phyloP scores from a whole-genome alignment of 1,140 invertebrate species.

The Brachionus angularis region DNA sequence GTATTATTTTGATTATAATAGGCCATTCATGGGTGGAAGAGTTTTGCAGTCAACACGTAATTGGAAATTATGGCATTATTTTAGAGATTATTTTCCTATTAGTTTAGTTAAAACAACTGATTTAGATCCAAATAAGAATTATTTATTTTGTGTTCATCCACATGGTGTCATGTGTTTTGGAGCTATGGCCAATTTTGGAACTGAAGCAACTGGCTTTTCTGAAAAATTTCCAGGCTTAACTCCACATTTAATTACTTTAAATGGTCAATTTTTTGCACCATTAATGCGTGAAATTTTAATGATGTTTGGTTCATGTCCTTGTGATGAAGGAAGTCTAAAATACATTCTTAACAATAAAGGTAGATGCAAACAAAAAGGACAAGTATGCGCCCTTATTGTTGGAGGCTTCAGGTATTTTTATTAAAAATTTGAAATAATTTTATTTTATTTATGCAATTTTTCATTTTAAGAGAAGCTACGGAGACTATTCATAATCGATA shows the following conservation, averaged over 20 bases:
- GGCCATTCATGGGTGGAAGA: constrained; percentile 64
- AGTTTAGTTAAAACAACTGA: constrained; percentile 75
- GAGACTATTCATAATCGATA: constrained; percentile 54
- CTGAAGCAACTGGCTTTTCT: constrained; percentile 69
- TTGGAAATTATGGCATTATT: constrained; percentile 68
- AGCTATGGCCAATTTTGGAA: constrained; percentile 71
- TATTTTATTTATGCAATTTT: too few relatives aligned
- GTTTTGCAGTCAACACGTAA: constrained; percentile 65
- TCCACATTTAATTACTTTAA: constrained; percentile 69
- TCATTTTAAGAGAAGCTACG: constrained; percentile 50
- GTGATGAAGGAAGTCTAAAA: constrained; percentile 1
- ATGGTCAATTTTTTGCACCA: constrained; percentile 75
- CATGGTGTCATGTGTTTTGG: constrained; percentile 79
- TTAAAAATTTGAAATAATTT: background rate
- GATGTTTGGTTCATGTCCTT: constrained; percentile 46
- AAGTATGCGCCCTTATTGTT: constrained; percentile 34
- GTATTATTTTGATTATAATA: constrained; percentile 67
- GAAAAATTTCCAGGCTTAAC: constrained; percentile 73
- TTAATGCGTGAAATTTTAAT: constrained; percentile 70
- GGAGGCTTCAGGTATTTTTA: constrained; percentile 9
- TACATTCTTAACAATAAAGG: constrained; percentile 31
- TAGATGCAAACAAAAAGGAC: constrained; percentile 17
- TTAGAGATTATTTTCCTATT: constrained; percentile 77
- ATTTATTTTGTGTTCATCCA: constrained; percentile 79
- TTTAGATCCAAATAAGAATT: constrained; percentile 73